Base-by-base conservation (phyloP, 1,140 invertebrate species). In the Propsilocerus akamusi region DNA sequence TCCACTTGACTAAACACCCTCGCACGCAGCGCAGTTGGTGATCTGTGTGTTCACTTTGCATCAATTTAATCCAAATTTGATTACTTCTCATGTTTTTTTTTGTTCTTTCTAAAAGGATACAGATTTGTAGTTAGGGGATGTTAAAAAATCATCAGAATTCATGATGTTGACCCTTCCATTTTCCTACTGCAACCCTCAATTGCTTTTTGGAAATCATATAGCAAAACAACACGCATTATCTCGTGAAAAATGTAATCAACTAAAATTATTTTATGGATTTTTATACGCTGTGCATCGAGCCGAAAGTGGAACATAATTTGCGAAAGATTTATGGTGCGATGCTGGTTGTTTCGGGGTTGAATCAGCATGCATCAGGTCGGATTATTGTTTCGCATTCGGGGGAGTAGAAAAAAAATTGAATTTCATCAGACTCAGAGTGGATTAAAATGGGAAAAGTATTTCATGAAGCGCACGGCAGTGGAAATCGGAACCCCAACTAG, bases 31-130 rank as follows among this genome's bases (percentile, higher is more conserved):
- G 10, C n/a, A 11, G 2, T 30, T 7, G 5, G 12, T 41, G 8
- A 17, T 14, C 22, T n/a, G n/a, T 41, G 17, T 41, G 22, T 41
- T 41, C 34, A 41, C 34, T 41, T n/a, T 41, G 34, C 34, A 41
- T 41, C 34, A 20, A 41, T 41, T 41, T 41, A 41, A 41, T 41
- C 34, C 34, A 41, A 41, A 41, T 41, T 41, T 41, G 34, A 41
- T 41, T 41, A 41, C 34, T n/a, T n/a, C n/a, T n/a, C n/a, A 41
- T 41, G 22, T 41, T 41, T 41, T 37, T 7, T 17, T n/a, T 41
- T 41, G 34, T 20, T 41, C n/a, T n/a, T n/a, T n/a, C n/a, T n/a
- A n/a, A n/a, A n/a, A n/a, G n/a, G 17, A 5, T 41, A 20, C 34
- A 41, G 34, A 17, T 20, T 17, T 41, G 34, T 41, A 41, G 14